Conservation (phyloP, 2,113 vertebrate genomes). For the Caretta caretta region DNA sequence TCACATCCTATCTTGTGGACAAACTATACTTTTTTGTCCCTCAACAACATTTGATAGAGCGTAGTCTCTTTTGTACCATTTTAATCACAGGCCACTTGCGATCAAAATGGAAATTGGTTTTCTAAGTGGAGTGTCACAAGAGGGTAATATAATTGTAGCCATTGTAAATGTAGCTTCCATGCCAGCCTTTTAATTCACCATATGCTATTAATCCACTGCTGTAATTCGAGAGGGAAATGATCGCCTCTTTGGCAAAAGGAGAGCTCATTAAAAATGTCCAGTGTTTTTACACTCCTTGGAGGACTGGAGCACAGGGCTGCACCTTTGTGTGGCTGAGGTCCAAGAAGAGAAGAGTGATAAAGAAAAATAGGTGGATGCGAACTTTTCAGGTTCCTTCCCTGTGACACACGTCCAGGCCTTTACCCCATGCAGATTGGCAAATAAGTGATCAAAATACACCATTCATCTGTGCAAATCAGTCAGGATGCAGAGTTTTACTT, state of each 20-base stretch:
- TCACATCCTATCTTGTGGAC: not conserved
- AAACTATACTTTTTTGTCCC: not conserved
- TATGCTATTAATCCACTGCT: not conserved
- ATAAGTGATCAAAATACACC: not conserved
- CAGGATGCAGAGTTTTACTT: not conserved
- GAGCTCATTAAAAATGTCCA: not conserved
- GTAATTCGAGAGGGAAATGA: not conserved
- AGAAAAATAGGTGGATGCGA: not conserved
- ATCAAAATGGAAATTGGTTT: not conserved
- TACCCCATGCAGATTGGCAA: not conserved
- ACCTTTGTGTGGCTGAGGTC: not conserved
- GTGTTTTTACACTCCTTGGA: not conserved
- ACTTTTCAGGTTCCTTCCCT: not conserved
- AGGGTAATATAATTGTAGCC: not conserved
- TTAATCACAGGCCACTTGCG: not conserved
- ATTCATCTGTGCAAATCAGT: not conserved
- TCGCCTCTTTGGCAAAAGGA: not conserved
- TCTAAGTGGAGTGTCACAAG: not conserved
- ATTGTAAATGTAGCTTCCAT: not conserved
- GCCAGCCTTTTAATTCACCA: not conserved
- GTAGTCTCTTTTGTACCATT: not conserved
- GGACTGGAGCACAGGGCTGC: not conserved
- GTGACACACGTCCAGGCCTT: not conserved
- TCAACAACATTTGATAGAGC: not conserved
- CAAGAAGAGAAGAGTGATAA: not conserved